Base-by-base conservation (phyloP, 2,113 vertebrate species). In the Notiomystis cincta region DNA sequence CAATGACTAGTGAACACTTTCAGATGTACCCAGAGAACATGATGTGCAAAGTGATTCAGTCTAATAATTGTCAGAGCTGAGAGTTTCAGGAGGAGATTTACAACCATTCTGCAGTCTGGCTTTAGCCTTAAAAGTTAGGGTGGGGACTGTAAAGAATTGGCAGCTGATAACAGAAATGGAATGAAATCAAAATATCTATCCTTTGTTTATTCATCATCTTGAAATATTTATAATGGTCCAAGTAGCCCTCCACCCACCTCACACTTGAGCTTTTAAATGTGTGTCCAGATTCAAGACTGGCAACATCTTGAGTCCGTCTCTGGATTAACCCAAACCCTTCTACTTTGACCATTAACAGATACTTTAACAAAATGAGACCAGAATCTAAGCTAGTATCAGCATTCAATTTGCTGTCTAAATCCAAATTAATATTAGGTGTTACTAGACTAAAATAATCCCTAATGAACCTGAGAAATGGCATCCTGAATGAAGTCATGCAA, bases 141-240 rank as follows among this genome's bases (percentile, higher is more conserved):
- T 65, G 81, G 89, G 17, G 92, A 94, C 85, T 58, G 51, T 84
- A 90, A 82, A 87, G 81, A 91, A 72, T 66, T 97, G 90, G 97
- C 95, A 94, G 76, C 67, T 91, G 78, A 80, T 94, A 70, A 96
- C 58, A 97, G 89, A 89, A 87, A 82, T 67, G 35, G 90, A 96
- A 92, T 60, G 48, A 93, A 96, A 95, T 70, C 84, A 83, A 60
- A 77, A 85, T 90, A 91, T 96, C 93, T 91, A 92, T 87, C 58
- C 42, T 87, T 86, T 92, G 61, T 76, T 82, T 90, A 96, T 90
- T 81, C 91, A 75, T 94, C 92, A 82, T 95, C 80, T 94, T 96
- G 90, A 91, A 94, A 88, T 83, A 93, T 88, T 94, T 90, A 85
- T 73, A 69, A 66, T 75, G 42, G 66, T 92, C 67, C 62, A 70